Evolutionary conservation across 2,113 vertebrate genomes (phyloP), one percentile per base, ranked within the genome.

Genomic region (Hyperoodon ampullatus): DNA sequence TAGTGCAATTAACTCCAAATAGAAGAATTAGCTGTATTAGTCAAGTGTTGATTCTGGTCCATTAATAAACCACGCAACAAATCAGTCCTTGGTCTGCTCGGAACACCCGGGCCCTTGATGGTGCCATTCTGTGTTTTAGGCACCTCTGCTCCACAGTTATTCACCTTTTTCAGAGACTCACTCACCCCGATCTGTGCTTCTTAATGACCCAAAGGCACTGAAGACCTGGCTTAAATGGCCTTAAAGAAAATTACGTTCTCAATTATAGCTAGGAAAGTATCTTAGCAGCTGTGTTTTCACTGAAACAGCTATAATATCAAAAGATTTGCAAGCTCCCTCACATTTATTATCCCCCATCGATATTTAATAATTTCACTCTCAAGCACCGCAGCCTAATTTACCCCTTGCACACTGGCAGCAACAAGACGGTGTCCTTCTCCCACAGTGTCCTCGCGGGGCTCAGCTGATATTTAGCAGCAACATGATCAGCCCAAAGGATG

Each of bases 311-410:
- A 82, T 82, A 94, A 90, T 88, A 96, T 86, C 26, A 0, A 88
- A 97, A 93, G 87, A 95, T 87, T 83, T 97, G 84, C 85, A 95
- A 96, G 88, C 75, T 97, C 94, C 93, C 97, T 97, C 94, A 91
- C 90, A 96, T 96, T 97, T 97, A 88, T 94, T 96, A 96, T 91
- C 81, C 86, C 90, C 83, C 70, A 78, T 77, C 94, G 96, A 94
- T 97, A 96, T 97, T 95, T 96, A 95, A 97, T 95, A 96, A 97
- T 94, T 96, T 94, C 71, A 93, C 88, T 92, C 33, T 63, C 65
- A 92, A 97, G 80, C n/a, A 58, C 58, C 15, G 10, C 39, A 72
- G 78, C 70, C 83, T 77, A 86, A 97, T 91, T 94, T 89, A 89
- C 50, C 84, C 72, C 85, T 88, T 74, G 44, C 28, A 70, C 93